Percentiles rank a stretch among this genome's conserved stretches.
These are phyloP conservation scores for Erethizon dorsatum DNA, from an alignment of 2,797 vertebrate genomes.

Conservation along the genomic window DNA sequence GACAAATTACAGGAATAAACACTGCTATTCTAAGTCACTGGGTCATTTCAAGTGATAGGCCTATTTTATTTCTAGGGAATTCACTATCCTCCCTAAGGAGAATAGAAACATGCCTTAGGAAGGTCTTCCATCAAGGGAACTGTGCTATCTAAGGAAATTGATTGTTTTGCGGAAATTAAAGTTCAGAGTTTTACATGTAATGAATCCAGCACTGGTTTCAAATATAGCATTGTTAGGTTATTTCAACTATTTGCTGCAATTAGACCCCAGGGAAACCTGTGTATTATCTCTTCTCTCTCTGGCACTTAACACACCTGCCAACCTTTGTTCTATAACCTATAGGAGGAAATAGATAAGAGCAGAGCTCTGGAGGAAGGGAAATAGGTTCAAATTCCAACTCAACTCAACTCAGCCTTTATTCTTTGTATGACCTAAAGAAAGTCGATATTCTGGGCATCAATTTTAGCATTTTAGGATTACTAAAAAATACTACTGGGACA, in stretches of 20 bases:
- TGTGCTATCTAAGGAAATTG: neutral
- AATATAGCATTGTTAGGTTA: neutral
- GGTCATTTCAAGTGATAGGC: constrained; percentile 71
- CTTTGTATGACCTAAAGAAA: neutral
- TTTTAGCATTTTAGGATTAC: neutral
- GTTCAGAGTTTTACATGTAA: neutral
- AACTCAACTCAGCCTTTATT: neutral
- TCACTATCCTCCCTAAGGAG: neutral
- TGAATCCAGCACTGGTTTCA: neutral
- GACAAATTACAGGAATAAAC: constrained; percentile 77
- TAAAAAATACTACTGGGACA: neutral
- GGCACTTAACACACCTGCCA: neutral
- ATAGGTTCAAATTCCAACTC: neutral
- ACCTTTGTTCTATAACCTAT: neutral
- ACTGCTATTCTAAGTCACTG: constrained; percentile 60
- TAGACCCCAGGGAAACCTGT: neutral
- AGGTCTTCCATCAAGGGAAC: constrained; percentile 30
- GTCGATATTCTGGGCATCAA: neutral
- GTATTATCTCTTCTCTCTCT: neutral
- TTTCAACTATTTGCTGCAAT: neutral
- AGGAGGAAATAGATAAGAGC: neutral
- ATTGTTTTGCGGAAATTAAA: constrained; percentile 54
- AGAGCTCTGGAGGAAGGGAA: neutral
- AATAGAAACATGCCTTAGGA: constrained; percentile 50
- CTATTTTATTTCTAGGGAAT: constrained; percentile 67